These are phyloP conservation scores for Sebastiscus tertius DNA, from an alignment of 2,797 vertebrate species.

Conservation along the genomic window DNA sequence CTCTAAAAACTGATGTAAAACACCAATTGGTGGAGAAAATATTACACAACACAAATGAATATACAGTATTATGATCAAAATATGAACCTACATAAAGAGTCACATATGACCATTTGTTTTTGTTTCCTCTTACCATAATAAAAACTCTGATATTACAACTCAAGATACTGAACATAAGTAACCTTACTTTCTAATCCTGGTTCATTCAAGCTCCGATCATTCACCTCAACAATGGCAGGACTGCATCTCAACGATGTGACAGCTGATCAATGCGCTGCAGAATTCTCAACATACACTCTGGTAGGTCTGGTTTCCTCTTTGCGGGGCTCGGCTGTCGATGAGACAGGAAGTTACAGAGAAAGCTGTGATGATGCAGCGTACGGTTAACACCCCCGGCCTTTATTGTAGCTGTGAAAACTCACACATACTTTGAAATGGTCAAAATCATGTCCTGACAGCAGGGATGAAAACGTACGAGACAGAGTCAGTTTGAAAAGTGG, in stretches of 20 bases:
- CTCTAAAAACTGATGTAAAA: not conserved
- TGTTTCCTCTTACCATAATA: not conserved
- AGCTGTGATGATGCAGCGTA: not conserved
- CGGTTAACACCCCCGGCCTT: slow-evolving; percentile 31
- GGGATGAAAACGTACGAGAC: slow-evolving; percentile 5
- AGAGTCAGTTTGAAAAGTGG: slow-evolving; percentile 74
- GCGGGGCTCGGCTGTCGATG: slow-evolving; percentile 10
- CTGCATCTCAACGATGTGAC: not conserved
- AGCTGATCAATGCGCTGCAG: slow-evolving; percentile 3
- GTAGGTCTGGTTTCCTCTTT: slow-evolving; percentile 65
- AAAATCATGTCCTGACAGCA: not conserved
- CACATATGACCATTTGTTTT: not conserved
- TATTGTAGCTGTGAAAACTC: not conserved
- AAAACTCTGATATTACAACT: not conserved
- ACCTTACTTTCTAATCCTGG: slow-evolving; percentile 34
- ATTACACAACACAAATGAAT: accelerated
- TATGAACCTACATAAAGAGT: accelerated
- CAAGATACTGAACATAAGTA: accelerated
- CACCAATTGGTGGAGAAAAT: not conserved
- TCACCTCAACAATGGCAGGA: not conserved
- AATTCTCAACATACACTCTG: not conserved
- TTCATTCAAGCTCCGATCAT: slow-evolving; percentile 3
- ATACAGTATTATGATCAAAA: not conserved
- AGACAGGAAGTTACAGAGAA: slow-evolving; percentile 75
- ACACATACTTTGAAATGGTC: slow-evolving; percentile 4